Conservation (phyloP, 2,113 vertebrate species). For the Paramormyrops kingsleyae region DNA sequence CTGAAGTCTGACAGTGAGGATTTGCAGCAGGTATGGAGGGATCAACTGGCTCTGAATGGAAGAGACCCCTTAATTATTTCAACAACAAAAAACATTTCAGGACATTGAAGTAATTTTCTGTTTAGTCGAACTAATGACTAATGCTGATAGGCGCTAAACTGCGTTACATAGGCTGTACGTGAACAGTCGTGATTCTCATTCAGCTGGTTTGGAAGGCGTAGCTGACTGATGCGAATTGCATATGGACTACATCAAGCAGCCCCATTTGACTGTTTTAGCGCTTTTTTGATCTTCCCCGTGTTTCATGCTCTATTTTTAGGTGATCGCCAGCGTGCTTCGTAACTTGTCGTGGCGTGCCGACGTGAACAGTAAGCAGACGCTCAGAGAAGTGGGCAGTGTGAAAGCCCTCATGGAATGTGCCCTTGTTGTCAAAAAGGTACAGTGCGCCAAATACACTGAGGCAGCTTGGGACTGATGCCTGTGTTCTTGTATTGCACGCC, state of each 20-base stretch:
- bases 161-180: not conserved
- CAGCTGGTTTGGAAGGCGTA: not conserved
- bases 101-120: not conserved
- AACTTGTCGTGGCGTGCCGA: slow-evolving; percentile 97
- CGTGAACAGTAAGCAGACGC: slow-evolving; percentile 92
- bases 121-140: not conserved
- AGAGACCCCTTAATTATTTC: not conserved
- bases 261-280: not conserved
- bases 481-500: not conserved
- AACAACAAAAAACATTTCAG: not conserved
- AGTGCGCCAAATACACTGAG: not conserved
- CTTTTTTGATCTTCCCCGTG: not conserved
- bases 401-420: slow-evolving; percentile 92
- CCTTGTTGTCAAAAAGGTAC: slow-evolving; percentile 92
- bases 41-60: not conserved
- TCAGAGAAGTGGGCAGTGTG: slow-evolving; percentile 95
- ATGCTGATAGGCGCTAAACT: not conserved
- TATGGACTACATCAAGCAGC: not conserved
- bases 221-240: not conserved
- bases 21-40: slow-evolving; percentile 79
- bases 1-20: slow-evolving; percentile 97
- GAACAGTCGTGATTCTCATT: not conserved
- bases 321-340: slow-evolving; percentile 92
- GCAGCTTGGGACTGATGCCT: not conserved
- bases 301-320: slow-evolving; percentile 55